Conservation (phyloP, 2,797 vertebrate genomes). For the Oryzias dopingdopingensis region DNA sequence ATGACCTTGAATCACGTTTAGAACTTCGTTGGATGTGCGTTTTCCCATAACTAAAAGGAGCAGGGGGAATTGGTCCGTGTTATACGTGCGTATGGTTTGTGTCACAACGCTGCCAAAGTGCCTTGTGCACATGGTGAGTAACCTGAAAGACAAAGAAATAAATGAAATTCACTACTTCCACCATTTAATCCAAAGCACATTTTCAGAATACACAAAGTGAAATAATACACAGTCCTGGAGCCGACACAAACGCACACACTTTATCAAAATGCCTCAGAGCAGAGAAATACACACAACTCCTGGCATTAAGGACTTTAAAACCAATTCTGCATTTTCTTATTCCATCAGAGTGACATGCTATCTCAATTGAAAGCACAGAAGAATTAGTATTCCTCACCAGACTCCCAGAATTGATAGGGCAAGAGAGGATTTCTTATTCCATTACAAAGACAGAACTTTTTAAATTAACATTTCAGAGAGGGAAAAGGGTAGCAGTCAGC, state of each 20-base stretch:
- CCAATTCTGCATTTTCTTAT: constrained; percentile 67
- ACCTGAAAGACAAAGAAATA: constrained; percentile 74
- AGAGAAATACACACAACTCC: constrained; percentile 60
- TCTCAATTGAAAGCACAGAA: constrained; percentile 63
- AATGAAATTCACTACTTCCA: background rate
- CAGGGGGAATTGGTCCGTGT: constrained; percentile 98
- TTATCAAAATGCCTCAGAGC: constrained; percentile 35
- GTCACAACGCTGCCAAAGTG: constrained; percentile 97
- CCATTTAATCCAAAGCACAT: background rate
- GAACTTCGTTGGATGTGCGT: constrained; percentile 96
- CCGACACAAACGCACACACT: background rate
- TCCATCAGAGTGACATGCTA: constrained; percentile 71
- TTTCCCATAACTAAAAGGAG: constrained; percentile 99
- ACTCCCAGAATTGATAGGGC: constrained; percentile 93
- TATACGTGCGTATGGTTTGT: constrained; percentile 96
- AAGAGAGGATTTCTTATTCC: constrained; percentile 99
- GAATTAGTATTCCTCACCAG: constrained; percentile 99
- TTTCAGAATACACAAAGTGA: constrained; percentile 1
- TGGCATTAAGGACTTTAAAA: constrained; percentile 78
- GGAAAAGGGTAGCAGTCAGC: constrained; percentile 99
- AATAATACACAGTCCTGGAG: constrained; percentile 4
- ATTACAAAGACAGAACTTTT: constrained; percentile 99
- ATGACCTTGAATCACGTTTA: constrained; percentile 99
- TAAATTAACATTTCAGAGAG: constrained; percentile 99
- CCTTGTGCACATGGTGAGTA: constrained; percentile 96